Conservation (phyloP, 2,797 vertebrate genomes). For the Chelonia mydas region DNA sequence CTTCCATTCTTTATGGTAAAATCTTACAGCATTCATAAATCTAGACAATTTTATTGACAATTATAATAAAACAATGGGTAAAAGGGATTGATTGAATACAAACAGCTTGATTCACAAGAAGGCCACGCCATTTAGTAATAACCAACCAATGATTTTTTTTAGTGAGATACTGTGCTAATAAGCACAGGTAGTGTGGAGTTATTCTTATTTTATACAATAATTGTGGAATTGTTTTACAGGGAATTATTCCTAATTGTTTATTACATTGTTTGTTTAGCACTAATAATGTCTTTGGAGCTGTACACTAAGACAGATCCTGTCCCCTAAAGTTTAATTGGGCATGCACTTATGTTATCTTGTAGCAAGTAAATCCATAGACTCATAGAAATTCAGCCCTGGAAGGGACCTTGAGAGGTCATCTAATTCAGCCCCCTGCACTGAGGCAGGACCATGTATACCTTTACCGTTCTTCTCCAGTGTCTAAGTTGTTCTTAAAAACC, state of each 20-base stretch:
- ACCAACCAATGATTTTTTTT: accelerated
- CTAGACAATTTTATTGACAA: not conserved
- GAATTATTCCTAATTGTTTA: accelerated
- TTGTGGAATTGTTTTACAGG: not conserved
- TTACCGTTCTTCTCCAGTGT: too few species aligned
- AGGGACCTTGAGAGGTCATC: not conserved
- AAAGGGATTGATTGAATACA: not conserved
- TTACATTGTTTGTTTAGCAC: not conserved
- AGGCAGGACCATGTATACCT: not conserved
- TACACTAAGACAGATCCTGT: not conserved
- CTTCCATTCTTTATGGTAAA: not conserved
- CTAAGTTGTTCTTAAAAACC: not conserved
- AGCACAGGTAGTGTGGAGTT: not conserved
- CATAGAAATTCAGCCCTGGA: not conserved
- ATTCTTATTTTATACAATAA: not conserved
- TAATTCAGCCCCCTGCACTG: not conserved
- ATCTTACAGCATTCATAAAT: not conserved
- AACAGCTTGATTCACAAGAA: not conserved
- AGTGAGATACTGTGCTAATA: not conserved
- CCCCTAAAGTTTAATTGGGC: not conserved
- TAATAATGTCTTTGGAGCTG: not conserved
- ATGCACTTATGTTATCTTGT: not conserved
- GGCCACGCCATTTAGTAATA: not conserved
- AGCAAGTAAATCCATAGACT: not conserved
- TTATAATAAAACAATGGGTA: not conserved